Base-by-base conservation (phyloP, 2,888 invertebrate genomes). In the Drosophila maculinotata region DNA sequence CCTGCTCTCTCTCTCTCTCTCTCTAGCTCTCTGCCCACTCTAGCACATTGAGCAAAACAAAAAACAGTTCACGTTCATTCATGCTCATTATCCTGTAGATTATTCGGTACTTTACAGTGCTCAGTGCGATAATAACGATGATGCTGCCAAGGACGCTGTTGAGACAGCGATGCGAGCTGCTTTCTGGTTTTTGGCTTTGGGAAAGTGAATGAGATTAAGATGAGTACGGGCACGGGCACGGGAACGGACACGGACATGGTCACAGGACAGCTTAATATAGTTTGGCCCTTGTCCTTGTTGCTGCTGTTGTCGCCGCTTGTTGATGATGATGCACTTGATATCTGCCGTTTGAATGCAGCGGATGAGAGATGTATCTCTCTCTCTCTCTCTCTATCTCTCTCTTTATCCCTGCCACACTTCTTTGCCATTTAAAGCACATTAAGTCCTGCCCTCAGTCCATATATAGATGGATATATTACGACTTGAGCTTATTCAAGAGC, bases 241-340 rank as follows among this genome's bases (percentile, higher is more conserved):
- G n/a, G n/a, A n/a, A n/a, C n/a, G n/a, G n/a, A n/a, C n/a, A n/a
- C n/a, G 67, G 36, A 59, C 44, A n/a, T n/a, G n/a, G n/a, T n/a
- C n/a, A n/a, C n/a, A n/a, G n/a, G n/a, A 57, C 48, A 49, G 66
- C 57, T 72, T 76, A 80, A 76, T 74, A 79, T 65, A 57, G 80
- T 76, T 76, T 72, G 63, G 56, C 31, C 44, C 51, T 59, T 48
- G 77, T 86, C 78, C 67, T 68, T 77, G 2, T 4, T 20, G 80
- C 53, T 44, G 62, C 52, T 57, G 58, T 51, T 51, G 58, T 57
- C 48, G 36, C 23, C 17, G 66, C 52, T 65, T 64, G 54, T 48
- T 67, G 78, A 74, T 87, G 80, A 84, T 81, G 86, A 79, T 83
- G 82, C 88, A 87, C 84, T 83, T 83, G 84, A 88, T 88, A 86